Percentiles rank a stretch among this genome's conserved stretches.
Evolutionary conservation across 2,888 invertebrate species (phyloP).

Genomic region (Liopterus haemorrhoidalis): DNA sequence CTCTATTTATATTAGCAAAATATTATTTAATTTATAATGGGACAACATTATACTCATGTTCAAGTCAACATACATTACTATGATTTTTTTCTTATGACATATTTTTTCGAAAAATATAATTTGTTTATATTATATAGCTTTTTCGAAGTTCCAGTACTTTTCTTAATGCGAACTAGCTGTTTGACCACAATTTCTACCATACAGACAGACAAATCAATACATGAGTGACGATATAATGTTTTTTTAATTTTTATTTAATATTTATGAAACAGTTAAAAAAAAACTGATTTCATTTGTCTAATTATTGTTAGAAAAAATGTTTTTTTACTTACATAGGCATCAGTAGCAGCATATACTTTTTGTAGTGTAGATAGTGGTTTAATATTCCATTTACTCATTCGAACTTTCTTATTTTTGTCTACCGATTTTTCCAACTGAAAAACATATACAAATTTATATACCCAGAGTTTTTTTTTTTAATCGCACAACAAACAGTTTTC

Average conservation of each 20-base stretch:
- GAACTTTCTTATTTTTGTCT: constrained; percentile 52
- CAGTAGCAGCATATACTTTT: constrained; percentile 57
- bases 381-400: constrained; percentile 57
- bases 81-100: too few relatives aligned
- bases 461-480: too few relatives aligned
- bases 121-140: too few relatives aligned
- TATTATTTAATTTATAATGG: too few relatives aligned
- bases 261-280: constrained; percentile 16
- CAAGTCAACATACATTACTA: too few relatives aligned
- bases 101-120: too few relatives aligned
- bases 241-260: constrained; percentile 14
- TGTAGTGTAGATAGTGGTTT: constrained; percentile 52
- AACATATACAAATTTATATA: constrained; percentile 15
- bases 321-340: constrained; percentile 54
- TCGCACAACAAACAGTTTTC: not conserved
- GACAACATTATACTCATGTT: too few relatives aligned
- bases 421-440: constrained; percentile 50
- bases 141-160: too few relatives aligned
- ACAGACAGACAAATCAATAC: not conserved
- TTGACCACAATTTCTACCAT: too few relatives aligned
- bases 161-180: too few relatives aligned
- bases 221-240: not conserved
- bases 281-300: constrained; percentile 9
- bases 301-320: constrained; percentile 5
- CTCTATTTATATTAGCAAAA: too few relatives aligned